These are phyloP conservation scores for Drosophila birchii DNA, from an alignment of 2,888 invertebrate species.

Conservation along the genomic window DNA sequence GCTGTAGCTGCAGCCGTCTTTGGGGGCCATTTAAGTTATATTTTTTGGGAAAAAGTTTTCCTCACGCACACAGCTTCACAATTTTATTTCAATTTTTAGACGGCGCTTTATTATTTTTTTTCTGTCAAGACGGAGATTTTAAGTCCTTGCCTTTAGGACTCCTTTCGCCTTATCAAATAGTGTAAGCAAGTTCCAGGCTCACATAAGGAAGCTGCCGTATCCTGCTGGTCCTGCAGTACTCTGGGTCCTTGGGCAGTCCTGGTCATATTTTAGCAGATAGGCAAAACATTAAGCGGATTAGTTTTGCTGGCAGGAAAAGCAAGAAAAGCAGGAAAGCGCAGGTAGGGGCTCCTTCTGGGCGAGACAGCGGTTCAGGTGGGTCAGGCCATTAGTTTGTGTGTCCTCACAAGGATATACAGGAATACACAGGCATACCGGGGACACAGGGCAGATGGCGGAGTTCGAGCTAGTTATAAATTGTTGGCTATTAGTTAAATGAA, in stretches of 20 bases:
- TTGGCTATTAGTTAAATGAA: conserved; percentile 80
- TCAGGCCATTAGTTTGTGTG: conserved; percentile 49
- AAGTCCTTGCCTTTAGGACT: conserved; percentile 34
- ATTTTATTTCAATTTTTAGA: conserved; percentile 37
- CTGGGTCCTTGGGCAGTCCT: conserved; percentile 18
- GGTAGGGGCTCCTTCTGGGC: background rate
- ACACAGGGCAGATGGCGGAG: conserved; percentile 17
- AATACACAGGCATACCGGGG: background rate
- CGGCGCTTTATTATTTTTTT: background rate
- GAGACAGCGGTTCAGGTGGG: conserved; percentile 39
- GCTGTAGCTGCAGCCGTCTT: conserved; percentile 25
- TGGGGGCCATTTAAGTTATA: conserved; percentile 58
- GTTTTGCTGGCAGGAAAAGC: conserved; percentile 47
- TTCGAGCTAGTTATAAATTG: conserved; percentile 69
- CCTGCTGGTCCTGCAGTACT: conserved; percentile 19
- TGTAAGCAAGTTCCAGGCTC: conserved; percentile 46
- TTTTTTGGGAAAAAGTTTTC: conserved; percentile 20
- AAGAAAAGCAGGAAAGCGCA: conserved; percentile 11
- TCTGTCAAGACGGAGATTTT: conserved; percentile 28
- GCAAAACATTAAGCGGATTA: conserved; percentile 79
- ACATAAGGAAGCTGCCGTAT: conserved; percentile 33
- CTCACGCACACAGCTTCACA: conserved; percentile 28
- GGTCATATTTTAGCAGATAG: conserved; percentile 69
- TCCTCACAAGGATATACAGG: conserved; percentile 27
- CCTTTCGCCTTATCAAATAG: conserved; percentile 37